Evolutionary conservation across 2,113 vertebrate genomes (phyloP).

Genomic region (Paradoxurus hermaphroditus): DNA sequence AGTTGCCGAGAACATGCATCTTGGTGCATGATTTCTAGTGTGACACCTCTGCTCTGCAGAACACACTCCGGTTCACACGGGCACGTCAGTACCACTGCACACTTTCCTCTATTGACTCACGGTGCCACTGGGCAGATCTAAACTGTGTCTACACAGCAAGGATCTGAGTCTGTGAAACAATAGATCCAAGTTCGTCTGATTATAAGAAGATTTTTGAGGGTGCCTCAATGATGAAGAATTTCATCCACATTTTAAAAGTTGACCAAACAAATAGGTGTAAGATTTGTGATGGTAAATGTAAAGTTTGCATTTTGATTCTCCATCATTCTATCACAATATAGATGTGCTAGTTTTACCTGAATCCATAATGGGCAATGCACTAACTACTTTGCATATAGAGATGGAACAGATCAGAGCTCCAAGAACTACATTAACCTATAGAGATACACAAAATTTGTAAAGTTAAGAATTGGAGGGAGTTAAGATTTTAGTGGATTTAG

Average conservation of each 20-base stretch:
- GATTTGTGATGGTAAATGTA: background rate
- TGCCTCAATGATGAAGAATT: background rate
- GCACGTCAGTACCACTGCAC: background rate
- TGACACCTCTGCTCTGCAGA: background rate
- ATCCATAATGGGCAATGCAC: background rate
- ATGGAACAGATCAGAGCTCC: background rate
- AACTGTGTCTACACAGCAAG: background rate
- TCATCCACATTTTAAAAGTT: background rate
- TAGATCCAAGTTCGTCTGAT: background rate
- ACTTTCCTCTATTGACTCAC: background rate
- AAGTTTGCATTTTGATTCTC: background rate
- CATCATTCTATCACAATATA: background rate
- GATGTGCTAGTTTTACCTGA: background rate
- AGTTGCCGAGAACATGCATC: background rate
- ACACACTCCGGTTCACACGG: background rate
- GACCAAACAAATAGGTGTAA: background rate
- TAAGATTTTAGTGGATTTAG: background rate
- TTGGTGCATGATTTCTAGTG: background rate
- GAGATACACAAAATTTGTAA: background rate
- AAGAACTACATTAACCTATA: background rate
- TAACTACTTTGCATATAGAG: background rate
- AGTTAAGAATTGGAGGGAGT: background rate
- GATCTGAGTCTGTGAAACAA: background rate
- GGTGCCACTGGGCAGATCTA: rapidly evolving
- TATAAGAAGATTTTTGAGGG: background rate